Conservation (phyloP, 2,797 vertebrate genomes). For the Taeniopygia guttata region DNA sequence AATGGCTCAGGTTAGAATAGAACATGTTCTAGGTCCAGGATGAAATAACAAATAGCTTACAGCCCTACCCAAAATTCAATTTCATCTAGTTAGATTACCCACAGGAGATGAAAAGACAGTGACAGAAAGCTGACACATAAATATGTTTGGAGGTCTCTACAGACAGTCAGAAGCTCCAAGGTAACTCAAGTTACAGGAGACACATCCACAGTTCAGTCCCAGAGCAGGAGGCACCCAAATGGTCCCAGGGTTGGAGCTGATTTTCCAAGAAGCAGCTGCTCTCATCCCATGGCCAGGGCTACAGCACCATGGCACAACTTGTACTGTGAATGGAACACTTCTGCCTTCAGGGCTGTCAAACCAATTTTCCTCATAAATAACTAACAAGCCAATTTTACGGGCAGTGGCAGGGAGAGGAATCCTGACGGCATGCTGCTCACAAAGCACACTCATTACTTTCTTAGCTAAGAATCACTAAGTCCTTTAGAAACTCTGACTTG, state of each 20-base stretch:
- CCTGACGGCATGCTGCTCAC: fast-evolving
- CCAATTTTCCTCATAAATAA: background rate
- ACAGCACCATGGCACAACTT: fast-evolving
- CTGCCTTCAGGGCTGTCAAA: conserved; percentile 23
- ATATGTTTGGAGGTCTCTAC: fast-evolving
- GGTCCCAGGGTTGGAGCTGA: background rate
- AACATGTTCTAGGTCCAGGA: background rate
- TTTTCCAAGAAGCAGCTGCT: background rate
- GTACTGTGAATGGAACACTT: background rate
- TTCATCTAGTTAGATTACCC: background rate
- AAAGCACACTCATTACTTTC: background rate
- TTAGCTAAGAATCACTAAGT: background rate
- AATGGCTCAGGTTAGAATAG: fast-evolving
- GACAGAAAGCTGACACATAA: background rate
- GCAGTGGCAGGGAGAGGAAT: background rate
- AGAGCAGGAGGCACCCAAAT: background rate
- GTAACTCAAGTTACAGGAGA: background rate
- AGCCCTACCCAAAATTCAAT: background rate
- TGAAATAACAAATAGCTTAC: background rate
- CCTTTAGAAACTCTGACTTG: background rate
- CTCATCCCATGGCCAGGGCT: background rate
- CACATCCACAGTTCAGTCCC: background rate
- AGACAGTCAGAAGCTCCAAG: background rate
- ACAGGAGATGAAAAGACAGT: background rate
- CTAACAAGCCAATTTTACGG: background rate